Conservation (phyloP, 2,113 vertebrate species). For the Grallaria varia region DNA sequence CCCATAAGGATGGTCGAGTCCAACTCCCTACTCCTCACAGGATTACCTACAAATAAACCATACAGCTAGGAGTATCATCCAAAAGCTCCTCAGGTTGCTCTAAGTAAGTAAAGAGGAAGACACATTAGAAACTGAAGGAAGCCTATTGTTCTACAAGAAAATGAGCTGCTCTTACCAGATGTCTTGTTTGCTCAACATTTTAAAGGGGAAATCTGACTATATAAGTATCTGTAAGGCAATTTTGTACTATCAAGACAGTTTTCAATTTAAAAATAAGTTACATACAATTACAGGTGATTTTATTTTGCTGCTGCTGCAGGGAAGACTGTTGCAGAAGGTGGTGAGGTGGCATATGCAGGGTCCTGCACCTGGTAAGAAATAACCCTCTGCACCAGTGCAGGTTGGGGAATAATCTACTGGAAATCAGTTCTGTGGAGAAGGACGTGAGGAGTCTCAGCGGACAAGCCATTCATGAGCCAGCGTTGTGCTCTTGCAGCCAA, state of each 20-base stretch:
- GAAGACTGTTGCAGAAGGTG: rapidly evolving
- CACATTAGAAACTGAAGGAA: not conserved
- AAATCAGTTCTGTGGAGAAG: not conserved
- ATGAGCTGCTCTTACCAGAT: not conserved
- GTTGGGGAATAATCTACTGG: not conserved
- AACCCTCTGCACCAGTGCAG: not conserved
- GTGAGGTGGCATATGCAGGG: not conserved
- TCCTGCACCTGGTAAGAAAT: not conserved
- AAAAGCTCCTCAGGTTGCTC: not conserved
- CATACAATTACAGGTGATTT: not conserved
- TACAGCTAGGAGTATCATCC: not conserved
- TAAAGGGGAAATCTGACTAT: not conserved
- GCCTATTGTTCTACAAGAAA: not conserved
- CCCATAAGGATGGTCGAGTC: not conserved
- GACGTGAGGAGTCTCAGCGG: not conserved
- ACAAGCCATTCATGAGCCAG: not conserved
- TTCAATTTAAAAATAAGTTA: not conserved
- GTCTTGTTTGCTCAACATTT: not conserved
- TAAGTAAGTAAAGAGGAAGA: not conserved
- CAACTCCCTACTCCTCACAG: not conserved
- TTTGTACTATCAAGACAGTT: not conserved
- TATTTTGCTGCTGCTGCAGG: not conserved
- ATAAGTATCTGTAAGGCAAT: not conserved
- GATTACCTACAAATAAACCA: not conserved
- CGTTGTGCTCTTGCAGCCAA: not conserved